These are phyloP conservation scores for Tanypteryx hageni DNA, from an alignment of 2,888 invertebrate species.

Conservation along the genomic window DNA sequence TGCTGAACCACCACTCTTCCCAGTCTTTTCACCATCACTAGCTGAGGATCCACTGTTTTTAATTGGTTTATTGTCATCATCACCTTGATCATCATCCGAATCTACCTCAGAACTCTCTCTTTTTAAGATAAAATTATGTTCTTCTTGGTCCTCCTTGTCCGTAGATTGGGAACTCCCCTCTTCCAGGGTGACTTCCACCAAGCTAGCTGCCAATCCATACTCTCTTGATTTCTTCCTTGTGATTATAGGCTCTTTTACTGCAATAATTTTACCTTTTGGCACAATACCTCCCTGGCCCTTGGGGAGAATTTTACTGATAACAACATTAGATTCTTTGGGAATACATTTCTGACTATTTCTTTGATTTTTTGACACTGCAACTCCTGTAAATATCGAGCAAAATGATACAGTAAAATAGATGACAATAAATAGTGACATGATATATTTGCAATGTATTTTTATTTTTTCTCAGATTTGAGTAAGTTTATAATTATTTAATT, in stretches of 20 bases:
- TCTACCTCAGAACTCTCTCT: constrained; percentile 28
- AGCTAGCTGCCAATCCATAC: constrained; percentile 47
- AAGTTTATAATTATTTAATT: too few relatives aligned
- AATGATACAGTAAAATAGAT: too few relatives aligned
- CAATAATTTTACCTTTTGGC: constrained; percentile 11
- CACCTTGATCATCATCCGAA: not conserved
- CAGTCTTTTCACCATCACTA: not conserved
- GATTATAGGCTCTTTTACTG: constrained; percentile 36
- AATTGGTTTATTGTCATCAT: not conserved
- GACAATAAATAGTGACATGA: too few relatives aligned
- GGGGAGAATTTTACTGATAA: not conserved
- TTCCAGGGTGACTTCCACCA: constrained; percentile 51
- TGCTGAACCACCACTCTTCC: not conserved
- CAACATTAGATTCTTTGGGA: constrained; percentile 49
- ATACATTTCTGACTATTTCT: not conserved
- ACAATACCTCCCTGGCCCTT: not conserved
- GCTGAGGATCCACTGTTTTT: not conserved
- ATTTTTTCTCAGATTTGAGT: too few relatives aligned
- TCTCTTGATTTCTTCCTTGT: constrained; percentile 24
- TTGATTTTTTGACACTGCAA: not conserved
- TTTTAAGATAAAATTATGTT: constrained; percentile 5
- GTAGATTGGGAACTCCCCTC: not conserved
- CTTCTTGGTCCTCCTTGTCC: not conserved
- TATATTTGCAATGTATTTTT: too few relatives aligned
- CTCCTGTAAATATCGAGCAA: too few relatives aligned